phyloP scores from a whole-genome alignment of 1,140 invertebrate species.

The Heliconius congener region DNA sequence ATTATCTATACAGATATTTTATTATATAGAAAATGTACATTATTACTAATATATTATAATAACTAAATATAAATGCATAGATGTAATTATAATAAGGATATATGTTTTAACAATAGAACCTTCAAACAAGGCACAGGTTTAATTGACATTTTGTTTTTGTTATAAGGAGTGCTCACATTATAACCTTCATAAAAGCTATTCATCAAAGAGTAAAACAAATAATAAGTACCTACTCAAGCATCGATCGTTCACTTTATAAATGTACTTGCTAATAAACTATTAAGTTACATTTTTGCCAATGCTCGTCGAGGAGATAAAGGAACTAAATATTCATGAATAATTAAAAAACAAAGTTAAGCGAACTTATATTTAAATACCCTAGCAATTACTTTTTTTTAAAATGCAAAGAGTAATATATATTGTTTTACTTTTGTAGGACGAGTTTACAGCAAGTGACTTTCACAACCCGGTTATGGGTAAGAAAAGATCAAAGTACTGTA shows the following conservation, averaged over 20 bases:
- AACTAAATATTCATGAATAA: background rate
- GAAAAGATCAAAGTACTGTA: background rate
- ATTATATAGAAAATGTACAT: no score
- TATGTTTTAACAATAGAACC: background rate
- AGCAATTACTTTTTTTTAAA: background rate
- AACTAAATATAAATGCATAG: background rate
- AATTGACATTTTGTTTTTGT: slow-evolving; percentile 29
- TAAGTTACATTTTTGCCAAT: background rate
- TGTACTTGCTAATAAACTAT: background rate
- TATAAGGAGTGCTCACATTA: slow-evolving; percentile 17
- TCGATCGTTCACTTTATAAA: slow-evolving; percentile 3
- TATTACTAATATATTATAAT: no score
- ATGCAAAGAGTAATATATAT: background rate
- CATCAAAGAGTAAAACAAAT: slow-evolving; percentile 16
- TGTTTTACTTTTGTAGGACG: background rate
- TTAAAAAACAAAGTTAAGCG: background rate
- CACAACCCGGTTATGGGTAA: background rate
- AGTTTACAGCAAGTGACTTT: background rate
- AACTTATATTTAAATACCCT: background rate
- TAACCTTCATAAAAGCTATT: slow-evolving; percentile 17
- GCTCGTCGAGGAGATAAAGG: background rate
- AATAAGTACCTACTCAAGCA: background rate
- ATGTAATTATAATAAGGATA: background rate
- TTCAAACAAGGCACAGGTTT: slow-evolving; percentile 2
- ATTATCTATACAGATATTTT: background rate